These are phyloP conservation scores for Drosophila pandora DNA, from an alignment of 1,140 invertebrate genomes.

Conservation along the genomic window DNA sequence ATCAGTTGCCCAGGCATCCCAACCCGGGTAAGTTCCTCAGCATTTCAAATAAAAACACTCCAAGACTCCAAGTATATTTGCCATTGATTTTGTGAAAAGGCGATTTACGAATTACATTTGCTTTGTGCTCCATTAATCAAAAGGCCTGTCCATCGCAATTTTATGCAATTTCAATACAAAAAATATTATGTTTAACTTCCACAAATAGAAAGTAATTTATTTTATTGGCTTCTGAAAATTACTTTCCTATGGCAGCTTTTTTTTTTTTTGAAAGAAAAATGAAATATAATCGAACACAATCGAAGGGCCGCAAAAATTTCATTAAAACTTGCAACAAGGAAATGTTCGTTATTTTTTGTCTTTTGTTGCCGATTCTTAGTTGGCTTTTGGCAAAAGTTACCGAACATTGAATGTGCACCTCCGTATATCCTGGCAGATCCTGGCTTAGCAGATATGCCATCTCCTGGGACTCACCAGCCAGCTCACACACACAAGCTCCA, in stretches of 20 bases:
- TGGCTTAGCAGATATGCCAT: slow-evolving; percentile 25
- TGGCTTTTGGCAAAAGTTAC: slow-evolving; percentile 25
- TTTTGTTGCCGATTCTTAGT: slow-evolving; percentile 26
- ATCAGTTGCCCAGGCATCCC: slow-evolving; percentile 72
- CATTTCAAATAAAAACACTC: slow-evolving; percentile 2
- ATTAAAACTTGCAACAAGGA: slow-evolving; percentile 54
- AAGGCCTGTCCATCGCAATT: slow-evolving; percentile 17
- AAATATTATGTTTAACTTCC: neutral
- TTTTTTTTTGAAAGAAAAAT: neutral
- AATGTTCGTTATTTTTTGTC: slow-evolving; percentile 26
- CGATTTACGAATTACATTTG: slow-evolving; percentile 66
- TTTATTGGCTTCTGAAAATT: slow-evolving; percentile 1
- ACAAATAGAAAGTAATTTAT: neutral
- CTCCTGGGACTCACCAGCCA: slow-evolving; percentile 12
- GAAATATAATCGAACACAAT: slow-evolving; percentile 17
- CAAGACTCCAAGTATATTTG: neutral
- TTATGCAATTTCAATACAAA: neutral
- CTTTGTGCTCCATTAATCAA: slow-evolving; percentile 77
- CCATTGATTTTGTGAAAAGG: slow-evolving; percentile 41
- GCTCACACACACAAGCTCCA: slow-evolving; percentile 10
- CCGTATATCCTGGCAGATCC: slow-evolving; percentile 16
- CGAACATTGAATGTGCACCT: slow-evolving; percentile 29
- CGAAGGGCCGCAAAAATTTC: slow-evolving; percentile 40
- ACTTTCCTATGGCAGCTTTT: neutral
- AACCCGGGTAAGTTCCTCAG: slow-evolving; percentile 73